Base-by-base conservation (phyloP, 2,113 vertebrate species). In the Siniperca knerii region DNA sequence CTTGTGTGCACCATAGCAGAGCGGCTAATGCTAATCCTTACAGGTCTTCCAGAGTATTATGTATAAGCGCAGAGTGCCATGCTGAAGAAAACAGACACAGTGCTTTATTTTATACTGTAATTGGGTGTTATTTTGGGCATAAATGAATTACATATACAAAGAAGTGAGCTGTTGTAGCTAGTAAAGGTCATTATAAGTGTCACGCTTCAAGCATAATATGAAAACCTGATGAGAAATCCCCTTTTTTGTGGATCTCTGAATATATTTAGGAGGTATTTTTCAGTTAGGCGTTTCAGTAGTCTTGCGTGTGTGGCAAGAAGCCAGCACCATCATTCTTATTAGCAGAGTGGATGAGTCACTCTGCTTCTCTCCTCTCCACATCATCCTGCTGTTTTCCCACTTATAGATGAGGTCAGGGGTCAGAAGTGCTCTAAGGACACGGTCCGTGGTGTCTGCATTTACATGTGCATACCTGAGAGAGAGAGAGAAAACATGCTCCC, bases 11-110 rank as follows among this genome's bases (percentile, higher is more conserved):
- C 81, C 87, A 72, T 35, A 64, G 85, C 88, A 67, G 80, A 91
- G 90, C 79, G 21, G 82, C 91, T 90, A 90, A 88, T 84, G 89
- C 86, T 91, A 94, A 94, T 93, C 92, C 86, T 83, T 61, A 54
- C 8, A 61, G 83, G 50, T 82, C 84, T 83, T 89, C 58, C 61
- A 54, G 80, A 77, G 79, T 55, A 12, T 75, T 88, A 37, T 69
- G 74, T 78, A 25, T 57, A 80, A 90, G 76, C 87, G 83, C 72
- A 35, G 70, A 60, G 73, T 52, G 48, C 46, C 72, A 18, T 2
- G 70, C 76, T 58, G 52, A 25, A 61, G 42, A 37, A 84, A 85
- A n/a, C 37, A 76, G 57, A 48, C 73, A 81, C 35, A 77, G 69
- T 77, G 25, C 48, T 72, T 60, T 72, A 64, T 76, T 79, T 74